These are phyloP conservation scores for Palythoa grandis DNA, from an alignment of 92 coral and sea anemone genomes.

Conservation along the genomic window DNA sequence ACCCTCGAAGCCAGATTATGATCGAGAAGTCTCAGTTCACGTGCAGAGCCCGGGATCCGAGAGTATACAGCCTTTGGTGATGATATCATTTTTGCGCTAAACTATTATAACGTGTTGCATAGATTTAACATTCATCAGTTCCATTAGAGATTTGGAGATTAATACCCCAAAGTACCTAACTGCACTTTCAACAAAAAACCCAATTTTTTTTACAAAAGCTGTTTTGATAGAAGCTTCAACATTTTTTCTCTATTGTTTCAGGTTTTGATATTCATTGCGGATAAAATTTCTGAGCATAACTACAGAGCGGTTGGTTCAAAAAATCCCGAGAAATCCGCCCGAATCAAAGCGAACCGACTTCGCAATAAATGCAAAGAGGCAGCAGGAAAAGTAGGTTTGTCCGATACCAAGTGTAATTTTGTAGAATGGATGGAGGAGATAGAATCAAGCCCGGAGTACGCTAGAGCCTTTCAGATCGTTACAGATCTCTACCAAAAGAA, in stretches of 20 bases:
- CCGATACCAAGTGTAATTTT: conserved; percentile 43
- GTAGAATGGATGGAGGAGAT: conserved; percentile 79
- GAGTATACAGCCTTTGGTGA: too few species aligned
- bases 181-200: too few species aligned
- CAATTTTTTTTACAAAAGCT: too few species aligned
- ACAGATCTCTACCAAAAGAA: conserved; percentile 66
- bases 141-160: too few species aligned
- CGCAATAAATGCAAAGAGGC: conserved; percentile 82
- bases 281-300: conserved; percentile 80
- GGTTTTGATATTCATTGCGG: conserved; percentile 76
- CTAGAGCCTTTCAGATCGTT: conserved; percentile 56
- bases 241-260: conserved; percentile 12
- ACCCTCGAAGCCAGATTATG: too few species aligned
- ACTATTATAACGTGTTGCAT: too few species aligned
- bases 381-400: conserved; percentile 46
- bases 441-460: conserved; percentile 65
- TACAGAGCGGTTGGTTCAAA: conserved; percentile 78
- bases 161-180: too few species aligned
- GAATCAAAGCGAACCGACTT: conserved; percentile 66
- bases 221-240: too few species aligned
- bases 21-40: too few species aligned
- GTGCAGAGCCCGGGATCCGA: too few species aligned
- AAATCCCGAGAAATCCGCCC: conserved; percentile 82
- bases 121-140: too few species aligned
- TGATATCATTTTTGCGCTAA: too few species aligned